These are phyloP conservation scores for Arctia plantaginis DNA, from an alignment of 2,888 invertebrate genomes.

Conservation along the genomic window DNA sequence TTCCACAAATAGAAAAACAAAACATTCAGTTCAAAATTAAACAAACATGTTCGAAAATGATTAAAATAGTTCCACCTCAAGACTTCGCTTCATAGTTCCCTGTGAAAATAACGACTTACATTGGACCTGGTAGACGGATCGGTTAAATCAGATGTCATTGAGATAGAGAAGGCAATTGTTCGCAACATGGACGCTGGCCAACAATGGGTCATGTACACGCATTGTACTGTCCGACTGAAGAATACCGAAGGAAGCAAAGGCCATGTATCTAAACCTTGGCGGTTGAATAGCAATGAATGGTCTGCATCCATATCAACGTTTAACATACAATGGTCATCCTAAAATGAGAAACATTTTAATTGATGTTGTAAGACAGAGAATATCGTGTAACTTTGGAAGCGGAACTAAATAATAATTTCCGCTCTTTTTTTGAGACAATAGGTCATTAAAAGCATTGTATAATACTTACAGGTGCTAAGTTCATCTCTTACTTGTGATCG, in stretches of 20 bases:
- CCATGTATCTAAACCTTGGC: constrained; percentile 79
- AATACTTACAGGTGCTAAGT: constrained; percentile 48
- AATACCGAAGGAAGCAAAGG: constrained; percentile 77
- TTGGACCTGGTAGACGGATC: constrained; percentile 64
- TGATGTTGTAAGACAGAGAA: constrained; percentile 47
- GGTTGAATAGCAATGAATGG: constrained; percentile 65
- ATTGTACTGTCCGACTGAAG: constrained; percentile 81
- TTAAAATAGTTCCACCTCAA: neutral
- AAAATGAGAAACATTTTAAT: constrained; percentile 49
- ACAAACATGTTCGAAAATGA: neutral
- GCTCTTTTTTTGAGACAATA: constrained; percentile 61
- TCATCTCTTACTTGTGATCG: constrained; percentile 27
- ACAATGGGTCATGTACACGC: constrained; percentile 71
- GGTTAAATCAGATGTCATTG: constrained; percentile 78
- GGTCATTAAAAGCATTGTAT: constrained; percentile 61
- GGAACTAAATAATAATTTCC: constrained; percentile 71
- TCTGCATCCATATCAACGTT: constrained; percentile 41
- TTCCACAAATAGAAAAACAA: neutral
- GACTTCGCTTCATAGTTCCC: neutral
- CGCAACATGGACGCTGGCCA: constrained; percentile 51
- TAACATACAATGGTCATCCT: constrained; percentile 54
- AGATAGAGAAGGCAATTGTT: constrained; percentile 75
- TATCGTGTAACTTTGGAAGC: constrained; percentile 63
- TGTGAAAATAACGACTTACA: constrained; percentile 19
- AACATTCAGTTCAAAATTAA: neutral